Base-by-base conservation (phyloP, 2,888 invertebrate genomes). In the Hypolimnas misippus region DNA sequence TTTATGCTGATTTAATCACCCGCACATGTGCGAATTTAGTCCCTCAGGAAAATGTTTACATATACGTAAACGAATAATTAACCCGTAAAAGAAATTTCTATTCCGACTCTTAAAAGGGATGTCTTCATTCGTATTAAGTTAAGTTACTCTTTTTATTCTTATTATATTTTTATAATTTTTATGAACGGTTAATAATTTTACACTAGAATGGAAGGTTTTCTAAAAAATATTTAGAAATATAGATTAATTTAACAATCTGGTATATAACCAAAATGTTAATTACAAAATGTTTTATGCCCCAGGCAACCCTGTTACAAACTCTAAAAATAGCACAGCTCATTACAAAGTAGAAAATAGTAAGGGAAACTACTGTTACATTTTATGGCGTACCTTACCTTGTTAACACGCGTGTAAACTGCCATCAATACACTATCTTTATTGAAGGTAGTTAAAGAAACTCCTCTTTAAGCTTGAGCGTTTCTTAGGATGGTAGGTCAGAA, bases 1-100 rank as follows among this genome's bases (percentile, higher is more conserved):
- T 80, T 79, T 83, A 83, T 83, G 83, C 74, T 82, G 82, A 83
- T 83, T 81, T 83, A 83, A 83, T 83, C 77, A 81, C 78, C 68
- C 71, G 67, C 74, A 73, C 76, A 76, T 79, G 76, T 76, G 77
- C 67, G 63, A 63, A 66, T 59, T 29, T 57, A 67, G 64, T 61
- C 60, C 65, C 54, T 75, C 72, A 76, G 62, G 76, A 70, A 73
- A 73, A 68, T 68, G 69, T 73, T 76, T 76, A 75, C 76, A 70
- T 38, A 35, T 14, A 38, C n/a, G 29, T 21, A 38, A 60, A 33
- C 42, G 16, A 33, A 19, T 38, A 44, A 25, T 60, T 25, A 54
- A 72, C 73, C 66, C 57, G 61, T 38, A 73, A 68, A 76, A 74
- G 73, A 78, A 75, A 76, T 76, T 14, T 29, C 49, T 49, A 29